These are phyloP conservation scores for Calliphora vicina DNA, from an alignment of 1,140 invertebrate species.

Conservation along the genomic window DNA sequence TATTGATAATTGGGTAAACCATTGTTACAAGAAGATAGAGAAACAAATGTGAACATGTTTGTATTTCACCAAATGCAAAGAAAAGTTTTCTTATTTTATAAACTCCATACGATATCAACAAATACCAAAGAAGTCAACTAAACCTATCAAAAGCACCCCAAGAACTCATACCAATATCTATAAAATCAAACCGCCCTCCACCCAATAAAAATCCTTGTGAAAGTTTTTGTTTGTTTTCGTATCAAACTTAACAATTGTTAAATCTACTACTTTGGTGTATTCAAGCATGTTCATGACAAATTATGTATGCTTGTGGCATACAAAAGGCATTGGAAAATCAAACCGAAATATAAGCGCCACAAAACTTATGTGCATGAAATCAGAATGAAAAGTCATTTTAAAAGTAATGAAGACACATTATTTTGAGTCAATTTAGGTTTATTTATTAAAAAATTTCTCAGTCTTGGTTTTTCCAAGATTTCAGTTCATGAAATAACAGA, in stretches of 20 bases:
- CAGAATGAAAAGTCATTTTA: too few relatives aligned
- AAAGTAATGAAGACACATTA: too few relatives aligned
- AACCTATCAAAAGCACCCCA: background rate
- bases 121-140: background rate
- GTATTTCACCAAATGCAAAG: background rate
- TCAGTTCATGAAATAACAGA: too few relatives aligned
- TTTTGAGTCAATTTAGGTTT: too few relatives aligned
- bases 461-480: too few relatives aligned
- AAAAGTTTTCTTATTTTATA: background rate
- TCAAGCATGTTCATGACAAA: conserved; percentile 1
- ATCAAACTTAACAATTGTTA: background rate
- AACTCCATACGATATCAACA: too few relatives aligned
- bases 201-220: background rate
- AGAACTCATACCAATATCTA: background rate
- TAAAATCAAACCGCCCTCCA: background rate
- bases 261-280: background rate
- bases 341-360: background rate
- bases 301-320: conserved; percentile 1
- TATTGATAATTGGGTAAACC: conserved; percentile 2
- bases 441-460: too few relatives aligned
- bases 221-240: background rate
- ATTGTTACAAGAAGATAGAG: background rate
- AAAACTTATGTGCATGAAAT: background rate
- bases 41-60: background rate
- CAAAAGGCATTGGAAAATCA: background rate